Evolutionary conservation across 1,140 invertebrate genomes (phyloP).

Genomic region (Hesperophylax magnus): DNA sequence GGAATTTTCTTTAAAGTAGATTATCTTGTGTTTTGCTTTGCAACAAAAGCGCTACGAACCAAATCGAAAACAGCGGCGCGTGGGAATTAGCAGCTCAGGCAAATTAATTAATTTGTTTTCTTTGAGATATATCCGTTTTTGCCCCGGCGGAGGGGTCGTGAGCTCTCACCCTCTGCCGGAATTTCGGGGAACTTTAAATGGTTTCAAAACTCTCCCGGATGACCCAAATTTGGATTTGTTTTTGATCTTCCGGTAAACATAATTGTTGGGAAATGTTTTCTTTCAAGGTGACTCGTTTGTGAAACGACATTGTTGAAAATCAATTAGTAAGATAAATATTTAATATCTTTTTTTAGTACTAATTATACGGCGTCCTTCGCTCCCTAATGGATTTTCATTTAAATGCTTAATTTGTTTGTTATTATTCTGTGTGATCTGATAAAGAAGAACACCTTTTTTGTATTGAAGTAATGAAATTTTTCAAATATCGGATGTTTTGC

Average conservation of each 20-base stretch:
- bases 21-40: constrained; percentile 20
- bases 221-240: constrained; percentile 5
- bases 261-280: too few relatives aligned
- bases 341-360: too few relatives aligned
- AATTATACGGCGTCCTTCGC: too few relatives aligned
- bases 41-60: constrained; percentile 17
- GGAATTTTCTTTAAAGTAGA: constrained; percentile 15
- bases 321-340: too few relatives aligned
- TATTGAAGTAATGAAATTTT: too few relatives aligned
- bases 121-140: constrained; percentile 35
- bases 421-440: too few relatives aligned
- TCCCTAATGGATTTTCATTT: too few relatives aligned
- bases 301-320: too few relatives aligned
- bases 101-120: constrained; percentile 54
- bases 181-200: constrained; percentile 19
- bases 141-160: not conserved
- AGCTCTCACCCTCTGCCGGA: not conserved
- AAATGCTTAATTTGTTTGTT: too few relatives aligned
- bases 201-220: not conserved
- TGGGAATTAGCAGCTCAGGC: constrained; percentile 35
- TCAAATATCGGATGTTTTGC: too few relatives aligned
- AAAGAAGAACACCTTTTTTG: too few relatives aligned
- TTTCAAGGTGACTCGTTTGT: too few relatives aligned
- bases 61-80: constrained; percentile 43
- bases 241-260: constrained; percentile 4